A percentile compares a stretch with the other conserved stretches of the same genome.
phyloP scores from a whole-genome alignment of 2,797 vertebrate genomes.

The Trachurus trachurus region DNA sequence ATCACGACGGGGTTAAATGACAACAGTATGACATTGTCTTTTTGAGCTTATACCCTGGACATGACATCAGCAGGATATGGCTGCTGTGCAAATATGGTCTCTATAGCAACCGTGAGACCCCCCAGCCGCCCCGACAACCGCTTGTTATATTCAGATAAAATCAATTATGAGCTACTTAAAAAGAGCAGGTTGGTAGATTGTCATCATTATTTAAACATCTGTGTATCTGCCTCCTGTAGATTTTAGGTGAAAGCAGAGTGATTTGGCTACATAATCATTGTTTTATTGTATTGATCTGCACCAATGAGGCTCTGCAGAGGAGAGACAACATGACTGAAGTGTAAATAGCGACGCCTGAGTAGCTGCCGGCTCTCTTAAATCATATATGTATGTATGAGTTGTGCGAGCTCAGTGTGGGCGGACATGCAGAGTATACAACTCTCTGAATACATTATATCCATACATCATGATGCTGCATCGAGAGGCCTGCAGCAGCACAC shows the following conservation, averaged over 20 bases:
- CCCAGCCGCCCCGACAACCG: no score
- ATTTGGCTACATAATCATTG: not conserved
- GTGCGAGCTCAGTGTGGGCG: constrained; percentile 14
- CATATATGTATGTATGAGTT: constrained; percentile 18
- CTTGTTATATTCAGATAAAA: no score
- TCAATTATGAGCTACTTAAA: not conserved
- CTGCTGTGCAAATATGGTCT: no score
- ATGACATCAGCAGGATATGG: no score
- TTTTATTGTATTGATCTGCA: not conserved
- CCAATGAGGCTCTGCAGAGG: not conserved
- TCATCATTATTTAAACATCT: not conserved
- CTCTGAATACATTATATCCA: constrained; percentile 40
- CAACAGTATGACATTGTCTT: no score
- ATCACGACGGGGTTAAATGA: no score
- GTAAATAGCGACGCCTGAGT: not conserved
- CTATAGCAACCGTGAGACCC: no score
- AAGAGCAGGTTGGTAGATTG: not conserved
- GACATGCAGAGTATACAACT: not conserved
- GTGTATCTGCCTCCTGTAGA: not conserved
- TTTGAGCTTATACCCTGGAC: no score
- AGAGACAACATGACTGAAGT: not conserved
- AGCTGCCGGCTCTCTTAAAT: constrained; percentile 14
- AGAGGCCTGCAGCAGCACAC: not conserved
- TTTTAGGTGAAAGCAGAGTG: no score
- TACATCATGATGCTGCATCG: constrained; percentile 9